These are phyloP conservation scores for Malurus cyaneus DNA, from an alignment of 2,113 vertebrate genomes.

Conservation along the genomic window DNA sequence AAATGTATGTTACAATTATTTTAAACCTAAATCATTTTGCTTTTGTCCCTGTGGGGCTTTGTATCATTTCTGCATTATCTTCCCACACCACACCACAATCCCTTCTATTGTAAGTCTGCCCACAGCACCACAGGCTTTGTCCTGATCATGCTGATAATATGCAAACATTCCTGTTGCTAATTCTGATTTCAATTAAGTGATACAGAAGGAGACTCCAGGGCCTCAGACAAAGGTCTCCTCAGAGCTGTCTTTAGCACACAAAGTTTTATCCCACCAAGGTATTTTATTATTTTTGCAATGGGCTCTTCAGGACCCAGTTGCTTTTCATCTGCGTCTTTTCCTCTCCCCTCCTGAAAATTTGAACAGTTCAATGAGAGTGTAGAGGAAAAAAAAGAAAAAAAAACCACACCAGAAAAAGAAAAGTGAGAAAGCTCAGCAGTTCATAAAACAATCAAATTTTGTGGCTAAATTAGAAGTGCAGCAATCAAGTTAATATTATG, in stretches of 20 bases:
- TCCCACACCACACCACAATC: background rate
- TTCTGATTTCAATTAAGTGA: constrained; percentile 39
- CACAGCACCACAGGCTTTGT: background rate
- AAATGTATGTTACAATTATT: background rate
- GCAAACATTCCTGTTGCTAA: background rate
- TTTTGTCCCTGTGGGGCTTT: background rate
- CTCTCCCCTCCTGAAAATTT: background rate
- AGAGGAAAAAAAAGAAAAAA: background rate
- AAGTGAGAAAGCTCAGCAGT: background rate
- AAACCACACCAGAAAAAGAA: background rate
- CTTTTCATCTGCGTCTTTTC: background rate
- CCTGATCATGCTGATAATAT: constrained; percentile 9
- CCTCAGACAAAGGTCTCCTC: background rate
- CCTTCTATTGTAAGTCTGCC: background rate
- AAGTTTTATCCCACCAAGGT: background rate
- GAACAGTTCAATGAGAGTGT: background rate
- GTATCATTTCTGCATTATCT: background rate
- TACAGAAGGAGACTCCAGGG: background rate
- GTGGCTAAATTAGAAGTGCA: background rate
- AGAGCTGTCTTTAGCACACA: background rate
- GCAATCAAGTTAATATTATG: background rate
- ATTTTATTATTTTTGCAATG: constrained; percentile 17
- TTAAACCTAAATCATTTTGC: background rate
- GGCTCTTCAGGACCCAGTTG: background rate
- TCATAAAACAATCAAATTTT: background rate